Evolutionary conservation across 1,140 invertebrate genomes (phyloP).

Genomic region (Micrasema minimum): DNA sequence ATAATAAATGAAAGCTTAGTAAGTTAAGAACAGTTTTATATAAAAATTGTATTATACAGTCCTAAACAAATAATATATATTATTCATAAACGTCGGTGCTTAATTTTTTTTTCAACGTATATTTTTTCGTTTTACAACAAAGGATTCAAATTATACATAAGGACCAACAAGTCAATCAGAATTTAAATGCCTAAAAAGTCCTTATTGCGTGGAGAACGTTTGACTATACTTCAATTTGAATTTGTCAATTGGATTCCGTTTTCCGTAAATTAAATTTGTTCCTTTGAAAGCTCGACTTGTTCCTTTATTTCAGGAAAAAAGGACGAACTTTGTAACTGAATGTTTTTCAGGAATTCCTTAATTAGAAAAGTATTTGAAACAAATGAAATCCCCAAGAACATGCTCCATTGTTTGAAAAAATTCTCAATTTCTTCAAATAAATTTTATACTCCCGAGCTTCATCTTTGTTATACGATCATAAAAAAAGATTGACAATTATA

Average conservation of each 20-base stretch:
- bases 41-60: too few relatives aligned
- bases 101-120: background rate
- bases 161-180: conserved; percentile 19
- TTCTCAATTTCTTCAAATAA: too few relatives aligned
- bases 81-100: too few relatives aligned
- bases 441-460: too few relatives aligned
- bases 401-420: too few relatives aligned
- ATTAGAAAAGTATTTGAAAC: conserved; percentile 4
- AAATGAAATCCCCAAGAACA: too few relatives aligned
- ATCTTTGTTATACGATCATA: too few relatives aligned
- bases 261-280: conserved; percentile 26
- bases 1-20: too few relatives aligned
- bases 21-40: too few relatives aligned
- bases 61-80: too few relatives aligned
- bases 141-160: conserved; percentile 19
- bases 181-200: conserved; percentile 22
- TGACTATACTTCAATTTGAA: conserved; percentile 15
- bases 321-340: background rate
- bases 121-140: conserved; percentile 8
- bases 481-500: too few relatives aligned
- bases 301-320: conserved; percentile 16
- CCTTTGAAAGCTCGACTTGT: conserved; percentile 17
- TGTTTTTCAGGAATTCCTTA: conserved; percentile 8
- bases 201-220: conserved; percentile 10
- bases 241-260: conserved; percentile 30